phyloP scores from a whole-genome alignment of 2,797 vertebrate species.

The Neosilurus mollespiculum region DNA sequence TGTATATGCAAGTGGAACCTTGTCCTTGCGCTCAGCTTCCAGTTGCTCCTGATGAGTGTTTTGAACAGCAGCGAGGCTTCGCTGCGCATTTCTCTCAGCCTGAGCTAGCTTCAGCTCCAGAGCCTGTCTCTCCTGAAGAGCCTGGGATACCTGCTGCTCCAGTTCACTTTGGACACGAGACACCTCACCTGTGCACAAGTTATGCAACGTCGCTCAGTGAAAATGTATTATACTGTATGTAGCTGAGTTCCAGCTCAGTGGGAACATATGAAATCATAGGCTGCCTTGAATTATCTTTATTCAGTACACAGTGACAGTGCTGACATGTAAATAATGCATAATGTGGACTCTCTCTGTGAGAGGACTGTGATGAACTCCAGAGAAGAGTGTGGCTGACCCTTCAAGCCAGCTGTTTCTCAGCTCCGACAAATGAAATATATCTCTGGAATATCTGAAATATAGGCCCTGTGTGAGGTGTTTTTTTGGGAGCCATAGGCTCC shows the following conservation, averaged over 20 bases:
- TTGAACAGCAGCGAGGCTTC: constrained; percentile 66
- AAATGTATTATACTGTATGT: constrained; percentile 1
- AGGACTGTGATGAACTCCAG: constrained; percentile 63
- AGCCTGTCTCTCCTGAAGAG: constrained; percentile 62
- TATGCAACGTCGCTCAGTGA: neutral
- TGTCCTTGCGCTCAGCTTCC: constrained; percentile 68
- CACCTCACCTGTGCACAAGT: constrained; percentile 70
- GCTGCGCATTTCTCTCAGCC: constrained; percentile 66
- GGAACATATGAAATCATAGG: constrained; percentile 34
- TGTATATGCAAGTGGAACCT: constrained; percentile 64
- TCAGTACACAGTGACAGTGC: constrained; percentile 43
- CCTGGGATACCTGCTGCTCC: constrained; percentile 63
- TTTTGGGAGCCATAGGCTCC: constrained; percentile 65
- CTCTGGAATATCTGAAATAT: constrained; percentile 66
- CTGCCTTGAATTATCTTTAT: constrained; percentile 40
- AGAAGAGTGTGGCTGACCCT: constrained; percentile 63
- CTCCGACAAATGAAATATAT: constrained; percentile 53
- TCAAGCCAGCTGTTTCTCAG: constrained; percentile 69
- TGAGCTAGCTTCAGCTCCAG: constrained; percentile 67
- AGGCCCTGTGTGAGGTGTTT: constrained; percentile 67
- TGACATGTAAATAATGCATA: constrained; percentile 48
- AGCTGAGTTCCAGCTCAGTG: constrained; percentile 23
- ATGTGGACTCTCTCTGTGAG: constrained; percentile 51
- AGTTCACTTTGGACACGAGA: constrained; percentile 64
- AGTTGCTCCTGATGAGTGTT: constrained; percentile 73